Conservation (phyloP, 2,113 vertebrate genomes). For the Otis tarda region DNA sequence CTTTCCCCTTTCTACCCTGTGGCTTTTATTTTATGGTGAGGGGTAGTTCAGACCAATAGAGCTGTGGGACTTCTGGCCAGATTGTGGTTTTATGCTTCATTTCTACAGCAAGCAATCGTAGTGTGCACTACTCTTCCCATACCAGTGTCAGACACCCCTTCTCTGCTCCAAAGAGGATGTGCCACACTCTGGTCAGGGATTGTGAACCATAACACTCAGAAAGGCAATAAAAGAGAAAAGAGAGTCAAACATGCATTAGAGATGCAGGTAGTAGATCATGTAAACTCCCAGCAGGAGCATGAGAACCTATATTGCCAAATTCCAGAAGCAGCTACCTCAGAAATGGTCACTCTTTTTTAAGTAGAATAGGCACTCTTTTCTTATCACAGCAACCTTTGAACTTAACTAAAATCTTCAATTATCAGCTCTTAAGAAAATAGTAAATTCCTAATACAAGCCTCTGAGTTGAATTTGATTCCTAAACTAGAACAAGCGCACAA, state of each 20-base stretch:
- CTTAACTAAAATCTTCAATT: not conserved
- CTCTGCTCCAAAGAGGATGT: not conserved
- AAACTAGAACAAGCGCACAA: not conserved
- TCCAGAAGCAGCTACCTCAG: not conserved
- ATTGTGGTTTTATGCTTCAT: not conserved
- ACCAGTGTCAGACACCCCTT: not conserved
- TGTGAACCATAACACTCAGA: not conserved
- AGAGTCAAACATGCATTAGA: not conserved
- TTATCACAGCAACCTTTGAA: not conserved
- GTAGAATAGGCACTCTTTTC: not conserved
- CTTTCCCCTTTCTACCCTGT: not conserved
- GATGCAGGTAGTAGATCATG: accelerated
- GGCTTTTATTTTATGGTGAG: not conserved
- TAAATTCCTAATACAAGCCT: not conserved
- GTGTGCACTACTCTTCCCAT: not conserved
- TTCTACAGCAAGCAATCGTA: not conserved
- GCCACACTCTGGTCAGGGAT: accelerated
- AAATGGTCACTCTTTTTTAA: not conserved
- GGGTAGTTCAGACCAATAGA: not conserved
- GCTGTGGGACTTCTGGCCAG: not conserved
- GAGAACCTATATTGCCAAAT: not conserved
- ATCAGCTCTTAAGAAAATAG: not conserved
- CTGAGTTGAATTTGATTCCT: not conserved
- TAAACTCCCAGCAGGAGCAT: not conserved
- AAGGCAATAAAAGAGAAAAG: not conserved